These are phyloP conservation scores for Microchirus variegatus DNA, from an alignment of 2,797 vertebrate species.

Conservation along the genomic window DNA sequence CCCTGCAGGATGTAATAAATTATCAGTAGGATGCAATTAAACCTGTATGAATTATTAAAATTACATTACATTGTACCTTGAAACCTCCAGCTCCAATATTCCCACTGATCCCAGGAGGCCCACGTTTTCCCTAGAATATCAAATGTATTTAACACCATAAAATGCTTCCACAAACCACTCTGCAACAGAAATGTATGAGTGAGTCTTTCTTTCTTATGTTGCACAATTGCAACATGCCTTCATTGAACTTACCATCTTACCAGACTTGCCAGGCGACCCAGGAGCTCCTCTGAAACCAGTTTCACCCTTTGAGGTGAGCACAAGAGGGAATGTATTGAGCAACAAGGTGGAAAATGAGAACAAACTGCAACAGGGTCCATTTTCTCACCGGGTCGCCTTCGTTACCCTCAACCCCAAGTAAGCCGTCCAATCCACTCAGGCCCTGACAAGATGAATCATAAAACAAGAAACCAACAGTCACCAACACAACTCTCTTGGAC, in stretches of 20 bases:
- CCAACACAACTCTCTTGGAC: background rate
- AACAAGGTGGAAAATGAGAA: background rate
- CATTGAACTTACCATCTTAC: constrained; percentile 66
- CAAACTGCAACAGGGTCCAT: background rate
- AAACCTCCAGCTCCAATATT: constrained; percentile 62
- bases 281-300: constrained; percentile 66
- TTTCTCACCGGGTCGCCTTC: constrained; percentile 80
- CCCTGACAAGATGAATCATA: constrained; percentile 65
- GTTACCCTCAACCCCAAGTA: constrained; percentile 82
- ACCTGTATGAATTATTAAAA: background rate
- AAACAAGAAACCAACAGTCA: constrained; percentile 13
- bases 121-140: constrained; percentile 69
- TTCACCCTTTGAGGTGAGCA: constrained; percentile 66
- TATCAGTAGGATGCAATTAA: constrained; percentile 2
- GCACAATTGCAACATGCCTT: background rate
- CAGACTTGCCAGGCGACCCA: constrained; percentile 66
- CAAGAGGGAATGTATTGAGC: background rate
- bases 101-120: constrained; percentile 69
- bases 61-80: constrained; percentile 61
- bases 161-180: background rate
- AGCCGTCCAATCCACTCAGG: constrained; percentile 74
- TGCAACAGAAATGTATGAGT: background rate
- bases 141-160: constrained; percentile 3
- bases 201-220: background rate
- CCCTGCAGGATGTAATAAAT: constrained; percentile 54